Base-by-base conservation (phyloP, 53 echinoderm and acorn worm species). In the Stichopus horrens region DNA sequence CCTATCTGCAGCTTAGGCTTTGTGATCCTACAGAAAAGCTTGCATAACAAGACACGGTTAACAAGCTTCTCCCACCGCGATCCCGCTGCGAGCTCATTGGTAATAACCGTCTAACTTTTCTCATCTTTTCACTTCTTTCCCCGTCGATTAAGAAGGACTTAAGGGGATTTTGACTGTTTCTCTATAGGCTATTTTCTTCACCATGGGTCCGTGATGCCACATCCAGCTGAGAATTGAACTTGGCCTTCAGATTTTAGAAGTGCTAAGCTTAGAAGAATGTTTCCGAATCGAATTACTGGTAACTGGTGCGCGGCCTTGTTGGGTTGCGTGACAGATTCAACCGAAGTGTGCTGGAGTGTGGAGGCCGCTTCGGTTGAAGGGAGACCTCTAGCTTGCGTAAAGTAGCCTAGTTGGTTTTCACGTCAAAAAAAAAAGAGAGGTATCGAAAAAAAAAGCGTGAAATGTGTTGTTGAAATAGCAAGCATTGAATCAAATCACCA, bases 71-170 rank as follows among this genome's bases (percentile, higher is more conserved):
- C 58, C 56, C 87, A 57, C 87, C 54, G 54, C 87, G 54, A 75
- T 87, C 74, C 87, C 87, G 87, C 87, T 87, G 87, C n/a, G 87
- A 74, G 56, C 53, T 87, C 58, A 87, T 87, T 87, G 87, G 74
- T 87, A 87, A 87, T 75, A 87, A 87, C 87, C 87, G 74, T 87
- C 57, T 87, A 73, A 75, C 16, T 75, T 37, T 87, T 87, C 87
- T 87, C 87, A 87, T 87, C 87, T 87, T 87, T 87, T 87, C 87
- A 87, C 87, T 53, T 87, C 87, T 87, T 87, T 87, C 73, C 54
- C 74, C 55, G 74, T 74, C 87, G 87, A 87, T 87, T 87, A 87
- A 87, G 87, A 87, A 87, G 87, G 75, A 56, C 87, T 74, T 87
- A 75, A 87, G 74, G 75, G 87, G 75, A 58, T 87, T 87, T 74